Evolutionary conservation across 2,888 invertebrate genomes (phyloP).

Genomic region (Octonoba sinensis): DNA sequence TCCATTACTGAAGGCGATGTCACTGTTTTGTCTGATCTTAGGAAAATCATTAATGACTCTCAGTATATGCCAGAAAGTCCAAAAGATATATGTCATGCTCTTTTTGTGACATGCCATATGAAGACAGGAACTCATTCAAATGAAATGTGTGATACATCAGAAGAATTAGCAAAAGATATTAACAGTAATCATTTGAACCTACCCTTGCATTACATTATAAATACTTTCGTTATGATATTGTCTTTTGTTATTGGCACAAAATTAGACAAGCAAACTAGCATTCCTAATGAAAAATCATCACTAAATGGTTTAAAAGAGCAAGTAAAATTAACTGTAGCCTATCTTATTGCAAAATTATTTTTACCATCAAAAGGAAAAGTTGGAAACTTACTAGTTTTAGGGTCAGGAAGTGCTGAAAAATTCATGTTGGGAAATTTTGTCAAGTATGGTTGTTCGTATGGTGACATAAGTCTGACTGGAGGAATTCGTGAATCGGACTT

Average conservation of each 20-base stretch:
- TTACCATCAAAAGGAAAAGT: constrained; percentile 89
- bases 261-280: too few relatives aligned
- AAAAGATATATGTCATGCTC: constrained; percentile 84
- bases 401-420: constrained; percentile 97
- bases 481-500: constrained; percentile 96
- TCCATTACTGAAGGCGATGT: constrained; percentile 79
- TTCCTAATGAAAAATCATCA: too few relatives aligned
- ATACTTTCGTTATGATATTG: constrained; percentile 87
- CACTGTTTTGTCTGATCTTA: constrained; percentile 80
- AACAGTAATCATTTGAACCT: constrained; percentile 89
- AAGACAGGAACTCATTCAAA: constrained; percentile 93
- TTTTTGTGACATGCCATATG: constrained; percentile 98
- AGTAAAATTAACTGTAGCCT: constrained; percentile 97
- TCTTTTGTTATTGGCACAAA: constrained; percentile 79
- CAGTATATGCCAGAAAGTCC: constrained; percentile 85
- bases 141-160: constrained; percentile 87
- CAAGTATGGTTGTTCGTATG: constrained; percentile 99
- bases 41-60: constrained; percentile 86
- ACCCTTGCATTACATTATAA: constrained; percentile 86
- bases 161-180: constrained; percentile 80
- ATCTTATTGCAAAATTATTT: constrained; percentile 94
- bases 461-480: constrained; percentile 98
- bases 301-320: constrained; percentile 85
- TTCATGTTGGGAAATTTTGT: constrained; percentile 96
- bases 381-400: constrained; percentile 90